A percentile compares a stretch with the other conserved stretches of the same genome.
Evolutionary conservation across 2,797 vertebrate species (phyloP).

Genomic region (Dicrostonyx torquatus): DNA sequence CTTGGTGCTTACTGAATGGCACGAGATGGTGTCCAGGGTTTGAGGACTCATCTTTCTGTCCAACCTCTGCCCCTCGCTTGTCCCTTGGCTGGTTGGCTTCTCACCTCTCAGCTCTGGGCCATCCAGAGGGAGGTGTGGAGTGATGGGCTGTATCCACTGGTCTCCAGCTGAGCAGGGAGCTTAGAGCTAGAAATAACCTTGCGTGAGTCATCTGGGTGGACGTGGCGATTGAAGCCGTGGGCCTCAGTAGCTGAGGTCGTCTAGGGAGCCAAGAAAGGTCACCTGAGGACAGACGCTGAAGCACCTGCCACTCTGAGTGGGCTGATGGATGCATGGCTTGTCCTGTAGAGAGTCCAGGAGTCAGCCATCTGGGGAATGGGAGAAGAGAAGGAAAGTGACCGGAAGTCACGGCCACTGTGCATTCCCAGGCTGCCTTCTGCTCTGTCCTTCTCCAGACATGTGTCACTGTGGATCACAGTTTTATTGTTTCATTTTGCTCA

Average conservation of each 20-base stretch:
- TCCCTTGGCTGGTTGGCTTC: background rate
- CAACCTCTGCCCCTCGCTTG: background rate
- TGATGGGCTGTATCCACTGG: background rate
- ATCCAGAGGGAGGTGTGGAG: background rate
- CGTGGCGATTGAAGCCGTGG: background rate
- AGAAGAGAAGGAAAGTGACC: background rate
- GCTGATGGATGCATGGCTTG: background rate
- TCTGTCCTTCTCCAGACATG: background rate
- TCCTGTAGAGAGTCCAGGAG: background rate
- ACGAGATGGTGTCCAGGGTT: rapidly evolving
- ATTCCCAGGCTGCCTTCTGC: rapidly evolving
- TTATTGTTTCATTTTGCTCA: background rate
- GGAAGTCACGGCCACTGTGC: rapidly evolving
- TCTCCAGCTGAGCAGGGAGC: conserved; percentile 51
- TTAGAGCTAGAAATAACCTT: conserved; percentile 61
- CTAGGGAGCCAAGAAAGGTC: background rate
- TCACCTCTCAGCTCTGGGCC: background rate
- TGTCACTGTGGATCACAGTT: background rate
- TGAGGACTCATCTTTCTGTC: background rate
- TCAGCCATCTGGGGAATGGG: background rate
- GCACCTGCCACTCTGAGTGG: background rate
- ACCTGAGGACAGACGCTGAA: background rate
- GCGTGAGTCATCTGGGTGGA: conserved; percentile 17
- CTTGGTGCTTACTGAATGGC: background rate
- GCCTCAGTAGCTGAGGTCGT: background rate